Evolutionary conservation across 2,113 vertebrate genomes (phyloP), one percentile per base, ranked within the genome.

Genomic region (Microtus richardsoni): DNA sequence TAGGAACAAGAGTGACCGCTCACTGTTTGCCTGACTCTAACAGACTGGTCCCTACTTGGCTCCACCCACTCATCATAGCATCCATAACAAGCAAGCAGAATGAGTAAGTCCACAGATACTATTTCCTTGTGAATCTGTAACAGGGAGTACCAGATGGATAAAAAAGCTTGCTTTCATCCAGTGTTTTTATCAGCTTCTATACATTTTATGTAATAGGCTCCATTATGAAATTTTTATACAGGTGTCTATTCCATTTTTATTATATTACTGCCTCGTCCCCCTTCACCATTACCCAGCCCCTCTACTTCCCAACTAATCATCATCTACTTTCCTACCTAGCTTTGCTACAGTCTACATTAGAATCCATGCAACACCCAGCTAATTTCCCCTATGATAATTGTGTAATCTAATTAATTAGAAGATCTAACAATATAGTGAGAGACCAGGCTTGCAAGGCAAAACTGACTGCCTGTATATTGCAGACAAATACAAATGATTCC

Each of bases 401-500:
- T n/a, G 47, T 1, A 49, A 64, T 86, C 52, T 91, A 79, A 84
- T 87, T 97, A 91, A 54, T 75, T 66, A 91, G 78, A 84, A 86
- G 58, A 86, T 24, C 66, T 83, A 94, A 95, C 73, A 78, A 64
- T 16, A 30, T 62, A 83, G 33, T 14, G 19, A 79, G 33, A 87
- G 47, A 41, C 54, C 74, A 19, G 92, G 86, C 54, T 41, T 83
- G 30, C 60, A 41, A 95, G 83, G 91, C 10, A 83, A 91, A 96
- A 47, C 91, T 86, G 82, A 91, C 54, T 87, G 91, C 62, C 28
- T 93, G 91, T 95, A 75, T 77, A 30, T 68, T 75, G 49, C 21
- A 94, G 73, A 89, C 77, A 97, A 94, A 94, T 84, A 84, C 39
- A 94, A 89, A 74, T 88, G 33, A 94, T 93, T 95, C 60, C 83